phyloP scores from a whole-genome alignment of 1,140 invertebrate species.

The Heliothis virescens region DNA sequence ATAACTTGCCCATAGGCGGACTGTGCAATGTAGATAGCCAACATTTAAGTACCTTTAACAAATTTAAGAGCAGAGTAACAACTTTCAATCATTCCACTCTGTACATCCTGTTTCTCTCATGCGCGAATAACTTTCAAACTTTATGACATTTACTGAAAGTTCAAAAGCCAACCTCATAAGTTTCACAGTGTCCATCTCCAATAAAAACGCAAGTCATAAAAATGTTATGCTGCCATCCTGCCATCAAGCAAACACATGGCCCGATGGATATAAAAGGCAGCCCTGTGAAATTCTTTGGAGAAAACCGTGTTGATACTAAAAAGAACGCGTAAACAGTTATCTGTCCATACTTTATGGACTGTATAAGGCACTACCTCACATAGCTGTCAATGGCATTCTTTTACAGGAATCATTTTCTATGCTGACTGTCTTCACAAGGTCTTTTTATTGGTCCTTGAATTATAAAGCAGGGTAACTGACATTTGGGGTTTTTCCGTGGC shows the following conservation, averaged over 20 bases:
- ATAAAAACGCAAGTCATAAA: constrained; percentile 1
- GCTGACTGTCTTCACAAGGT: background rate
- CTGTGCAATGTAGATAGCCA: no score
- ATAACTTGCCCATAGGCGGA: background rate
- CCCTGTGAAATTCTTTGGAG: constrained; percentile 7
- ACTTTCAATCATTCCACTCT: no score
- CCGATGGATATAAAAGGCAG: background rate
- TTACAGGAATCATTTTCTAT: no score
- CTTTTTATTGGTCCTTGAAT: background rate
- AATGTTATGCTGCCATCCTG: background rate
- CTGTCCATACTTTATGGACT: background rate
- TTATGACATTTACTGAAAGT: no score
- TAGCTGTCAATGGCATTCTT: background rate
- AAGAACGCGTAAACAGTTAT: constrained; percentile 21
- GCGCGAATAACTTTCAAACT: no score
- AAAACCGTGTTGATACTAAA: constrained; percentile 14
- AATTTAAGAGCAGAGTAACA: no score
- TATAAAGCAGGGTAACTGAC: background rate
- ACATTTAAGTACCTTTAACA: no score
- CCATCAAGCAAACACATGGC: background rate
- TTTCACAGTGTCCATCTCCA: background rate
- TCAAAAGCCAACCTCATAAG: background rate
- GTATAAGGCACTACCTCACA: background rate
- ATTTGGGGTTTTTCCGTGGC: background rate
- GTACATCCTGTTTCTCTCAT: no score